phyloP scores from a whole-genome alignment of 2,888 invertebrate species.

The Drosophila buzzatii region DNA sequence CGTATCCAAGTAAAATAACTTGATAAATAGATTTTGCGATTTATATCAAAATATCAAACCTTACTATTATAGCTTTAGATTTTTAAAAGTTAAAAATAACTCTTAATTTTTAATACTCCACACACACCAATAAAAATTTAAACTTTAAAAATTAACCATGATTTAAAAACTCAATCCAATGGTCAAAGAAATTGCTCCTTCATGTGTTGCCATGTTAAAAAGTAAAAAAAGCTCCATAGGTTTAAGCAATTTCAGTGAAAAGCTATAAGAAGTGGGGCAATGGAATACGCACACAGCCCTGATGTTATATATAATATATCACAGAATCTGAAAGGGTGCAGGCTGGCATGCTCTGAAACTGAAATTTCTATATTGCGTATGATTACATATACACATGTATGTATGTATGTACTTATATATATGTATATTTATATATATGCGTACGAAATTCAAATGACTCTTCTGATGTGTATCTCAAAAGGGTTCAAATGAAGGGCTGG shows the following conservation, averaged over 20 bases:
- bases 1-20: neutral
- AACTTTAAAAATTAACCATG: neutral
- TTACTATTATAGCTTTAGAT: neutral
- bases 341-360: neutral
- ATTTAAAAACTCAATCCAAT: neutral
- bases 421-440: neutral
- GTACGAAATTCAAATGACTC: conserved; percentile 3
- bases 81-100: neutral
- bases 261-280: neutral
- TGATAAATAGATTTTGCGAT: neutral
- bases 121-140: neutral
- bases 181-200: neutral
- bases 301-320: conserved; percentile 7
- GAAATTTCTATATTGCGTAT: neutral
- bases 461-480: conserved; percentile 1
- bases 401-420: neutral
- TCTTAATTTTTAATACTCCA: neutral
- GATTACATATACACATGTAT: neutral
- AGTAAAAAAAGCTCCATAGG: neutral
- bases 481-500: neutral
- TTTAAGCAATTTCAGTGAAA: neutral
- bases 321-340: neutral
- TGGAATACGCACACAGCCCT: neutral
- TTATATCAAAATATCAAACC: neutral
- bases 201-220: neutral